phyloP scores from a whole-genome alignment of 2,113 vertebrate genomes.

The Amazona guildingii region DNA sequence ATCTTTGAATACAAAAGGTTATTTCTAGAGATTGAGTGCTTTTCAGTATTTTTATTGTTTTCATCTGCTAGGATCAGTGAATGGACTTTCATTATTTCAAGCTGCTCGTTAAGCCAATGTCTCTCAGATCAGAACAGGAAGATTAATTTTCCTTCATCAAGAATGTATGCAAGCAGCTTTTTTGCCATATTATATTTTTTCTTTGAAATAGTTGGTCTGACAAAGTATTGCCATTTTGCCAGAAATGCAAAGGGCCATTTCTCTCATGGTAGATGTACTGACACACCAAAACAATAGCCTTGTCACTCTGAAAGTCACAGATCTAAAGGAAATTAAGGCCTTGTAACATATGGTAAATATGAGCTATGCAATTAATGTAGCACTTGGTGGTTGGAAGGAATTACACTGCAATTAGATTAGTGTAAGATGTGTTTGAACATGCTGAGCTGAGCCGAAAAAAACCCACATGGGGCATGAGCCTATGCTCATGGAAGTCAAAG shows the following conservation, averaged over 20 bases:
- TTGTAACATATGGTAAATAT: background rate
- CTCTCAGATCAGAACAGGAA: background rate
- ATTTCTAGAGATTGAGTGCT: conserved; percentile 19
- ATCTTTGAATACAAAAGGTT: conserved; percentile 48
- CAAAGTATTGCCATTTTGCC: background rate
- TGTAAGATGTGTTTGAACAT: conserved; percentile 12
- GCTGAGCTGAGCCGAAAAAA: background rate
- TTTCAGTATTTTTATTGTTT: conserved; percentile 41
- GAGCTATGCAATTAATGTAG: conserved; percentile 22
- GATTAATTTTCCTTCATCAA: background rate
- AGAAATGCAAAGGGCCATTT: background rate
- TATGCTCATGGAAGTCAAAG: background rate
- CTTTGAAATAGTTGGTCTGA: background rate
- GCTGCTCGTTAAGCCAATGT: background rate
- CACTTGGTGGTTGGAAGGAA: conserved; percentile 4
- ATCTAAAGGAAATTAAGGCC: background rate
- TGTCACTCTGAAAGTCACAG: conserved; percentile 15
- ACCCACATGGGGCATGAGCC: background rate
- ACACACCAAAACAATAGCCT: conserved; percentile 17
- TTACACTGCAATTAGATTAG: conserved; percentile 26
- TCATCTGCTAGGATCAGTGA: conserved; percentile 6
- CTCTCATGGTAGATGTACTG: background rate
- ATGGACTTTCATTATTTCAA: background rate
- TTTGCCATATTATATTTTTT: background rate
- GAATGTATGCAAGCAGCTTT: background rate